These are phyloP conservation scores for Noctua pronuba DNA, from an alignment of 2,888 invertebrate species.

Conservation along the genomic window DNA sequence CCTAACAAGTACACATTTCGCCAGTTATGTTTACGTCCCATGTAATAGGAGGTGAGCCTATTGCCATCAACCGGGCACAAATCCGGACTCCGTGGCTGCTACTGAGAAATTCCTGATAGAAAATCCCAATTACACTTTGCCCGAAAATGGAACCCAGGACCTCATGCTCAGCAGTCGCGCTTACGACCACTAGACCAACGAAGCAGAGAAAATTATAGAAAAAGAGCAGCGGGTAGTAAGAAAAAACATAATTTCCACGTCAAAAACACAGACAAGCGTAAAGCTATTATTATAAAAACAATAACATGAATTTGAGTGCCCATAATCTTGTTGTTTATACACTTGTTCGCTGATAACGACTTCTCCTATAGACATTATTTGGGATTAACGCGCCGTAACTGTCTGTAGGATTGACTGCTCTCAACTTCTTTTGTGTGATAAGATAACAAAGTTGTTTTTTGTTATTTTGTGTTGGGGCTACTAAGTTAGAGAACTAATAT, in stretches of 20 bases:
- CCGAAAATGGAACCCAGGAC: too few species aligned
- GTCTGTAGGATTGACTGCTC: constrained; percentile 34
- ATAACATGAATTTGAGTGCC: constrained; percentile 20
- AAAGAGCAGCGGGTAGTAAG: neutral
- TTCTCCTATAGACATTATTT: constrained; percentile 40
- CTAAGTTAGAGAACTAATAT: neutral
- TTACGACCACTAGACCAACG: too few species aligned
- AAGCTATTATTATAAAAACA: constrained; percentile 21
- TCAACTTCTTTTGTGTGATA: constrained; percentile 54
- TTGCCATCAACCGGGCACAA: too few species aligned
- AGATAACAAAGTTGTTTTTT: constrained; percentile 30
- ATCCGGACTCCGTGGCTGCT: neutral
- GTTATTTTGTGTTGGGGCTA: constrained; percentile 9
- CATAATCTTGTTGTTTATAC: constrained; percentile 37
- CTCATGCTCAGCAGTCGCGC: too few species aligned
- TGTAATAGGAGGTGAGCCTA: too few species aligned
- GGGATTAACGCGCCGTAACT: constrained; percentile 42
- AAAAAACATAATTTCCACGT: neutral
- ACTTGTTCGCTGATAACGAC: constrained; percentile 42
- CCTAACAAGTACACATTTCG: too few species aligned
- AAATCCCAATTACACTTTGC: too few species aligned
- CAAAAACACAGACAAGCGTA: neutral
- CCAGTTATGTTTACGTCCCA: too few species aligned
- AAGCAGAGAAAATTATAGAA: too few species aligned
- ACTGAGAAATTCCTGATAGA: too few species aligned